phyloP scores from a whole-genome alignment of 2,888 invertebrate genomes.

The Zhuqinia jingwanae region DNA sequence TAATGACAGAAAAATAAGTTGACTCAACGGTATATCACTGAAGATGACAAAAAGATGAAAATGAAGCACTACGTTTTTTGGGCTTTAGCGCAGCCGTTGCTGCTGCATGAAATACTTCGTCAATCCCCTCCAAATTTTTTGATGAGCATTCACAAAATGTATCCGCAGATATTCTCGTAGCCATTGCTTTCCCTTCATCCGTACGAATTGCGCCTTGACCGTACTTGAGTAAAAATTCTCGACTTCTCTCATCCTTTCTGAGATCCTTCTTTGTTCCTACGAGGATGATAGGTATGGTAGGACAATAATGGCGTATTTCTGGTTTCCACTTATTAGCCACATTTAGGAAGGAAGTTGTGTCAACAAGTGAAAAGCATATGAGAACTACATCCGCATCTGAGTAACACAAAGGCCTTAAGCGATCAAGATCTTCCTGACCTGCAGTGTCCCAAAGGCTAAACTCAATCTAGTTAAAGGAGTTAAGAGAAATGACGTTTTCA shows the following conservation, averaged over 20 bases:
- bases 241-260: constrained; percentile 58
- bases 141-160: constrained; percentile 85
- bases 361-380: constrained; percentile 75
- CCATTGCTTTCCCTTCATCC: constrained; percentile 75
- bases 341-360: constrained; percentile 74
- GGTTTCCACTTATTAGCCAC: constrained; percentile 77
- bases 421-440: constrained; percentile 81
- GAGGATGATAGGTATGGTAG: constrained; percentile 71
- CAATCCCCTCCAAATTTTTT: constrained; percentile 84
- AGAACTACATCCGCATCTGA: constrained; percentile 74
- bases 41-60: constrained; percentile 63
- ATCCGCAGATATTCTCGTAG: constrained; percentile 84
- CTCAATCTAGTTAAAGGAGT: constrained; percentile 78
- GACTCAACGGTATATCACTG: constrained; percentile 22
- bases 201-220: constrained; percentile 71
- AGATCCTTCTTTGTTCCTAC: constrained; percentile 76
- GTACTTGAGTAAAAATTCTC: constrained; percentile 62
- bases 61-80: constrained; percentile 49
- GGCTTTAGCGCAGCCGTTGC: constrained; percentile 81
- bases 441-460: constrained; percentile 82
- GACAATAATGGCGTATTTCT: constrained; percentile 75
- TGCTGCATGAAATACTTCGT: constrained; percentile 85
- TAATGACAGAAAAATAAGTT: no score
- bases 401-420: constrained; percentile 75
- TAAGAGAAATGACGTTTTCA: neutral